phyloP scores from a whole-genome alignment of 2,113 vertebrate genomes.

The Burhinus oedicnemus region DNA sequence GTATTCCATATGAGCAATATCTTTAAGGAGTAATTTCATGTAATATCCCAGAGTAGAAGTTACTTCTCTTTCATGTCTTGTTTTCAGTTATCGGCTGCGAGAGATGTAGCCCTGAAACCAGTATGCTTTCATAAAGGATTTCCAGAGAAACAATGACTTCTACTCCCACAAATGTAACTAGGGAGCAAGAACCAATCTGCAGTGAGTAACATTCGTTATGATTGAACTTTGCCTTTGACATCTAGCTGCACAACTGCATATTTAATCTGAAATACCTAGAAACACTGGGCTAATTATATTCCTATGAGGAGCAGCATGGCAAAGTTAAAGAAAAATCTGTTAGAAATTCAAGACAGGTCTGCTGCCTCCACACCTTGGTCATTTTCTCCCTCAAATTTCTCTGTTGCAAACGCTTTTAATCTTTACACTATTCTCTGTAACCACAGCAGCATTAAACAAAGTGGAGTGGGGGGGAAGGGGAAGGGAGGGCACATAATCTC shows the following conservation, averaged over 20 bases:
- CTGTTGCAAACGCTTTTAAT: background rate
- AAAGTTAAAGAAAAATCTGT: background rate
- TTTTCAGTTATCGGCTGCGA: background rate
- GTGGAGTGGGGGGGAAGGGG: rapidly evolving
- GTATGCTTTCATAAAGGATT: background rate
- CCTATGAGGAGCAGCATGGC: background rate
- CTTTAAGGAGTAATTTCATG: background rate
- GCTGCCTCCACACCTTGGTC: background rate
- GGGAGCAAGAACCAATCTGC: background rate
- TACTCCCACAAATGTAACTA: background rate
- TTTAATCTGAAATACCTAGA: background rate
- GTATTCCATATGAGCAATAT: background rate
- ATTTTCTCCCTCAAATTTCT: background rate
- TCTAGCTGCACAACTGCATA: background rate
- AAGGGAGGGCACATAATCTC: background rate
- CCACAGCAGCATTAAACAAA: background rate
- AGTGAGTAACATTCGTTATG: background rate
- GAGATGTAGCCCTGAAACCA: background rate
- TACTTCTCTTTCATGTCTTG: background rate
- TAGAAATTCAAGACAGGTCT: background rate
- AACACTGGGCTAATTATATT: background rate
- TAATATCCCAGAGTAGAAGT: background rate
- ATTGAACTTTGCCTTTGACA: background rate
- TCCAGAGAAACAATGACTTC: background rate
- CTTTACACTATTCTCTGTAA: background rate